Evolutionary conservation across 2,113 vertebrate species (phyloP).

Genomic region (Rhinopomastus cyanomelas): DNA sequence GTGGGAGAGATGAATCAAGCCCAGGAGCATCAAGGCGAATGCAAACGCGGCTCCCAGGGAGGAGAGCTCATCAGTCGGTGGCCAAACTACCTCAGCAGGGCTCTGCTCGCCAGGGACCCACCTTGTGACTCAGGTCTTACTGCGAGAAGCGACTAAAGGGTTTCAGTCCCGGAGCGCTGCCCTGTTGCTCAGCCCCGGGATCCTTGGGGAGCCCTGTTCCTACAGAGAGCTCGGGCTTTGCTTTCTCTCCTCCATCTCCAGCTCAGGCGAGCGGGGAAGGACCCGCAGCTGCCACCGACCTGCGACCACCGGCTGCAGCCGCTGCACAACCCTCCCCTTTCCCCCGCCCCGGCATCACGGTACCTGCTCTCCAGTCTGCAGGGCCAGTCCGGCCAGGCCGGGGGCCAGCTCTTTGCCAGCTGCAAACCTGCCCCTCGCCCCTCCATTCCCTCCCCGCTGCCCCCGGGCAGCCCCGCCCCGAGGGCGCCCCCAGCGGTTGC

Average conservation of each 20-base stretch:
- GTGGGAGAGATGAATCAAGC: not conserved
- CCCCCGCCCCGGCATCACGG: no score
- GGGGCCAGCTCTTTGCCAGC: not conserved
- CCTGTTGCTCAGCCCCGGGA: not conserved
- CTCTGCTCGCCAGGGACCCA: not conserved
- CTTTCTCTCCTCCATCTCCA: not conserved
- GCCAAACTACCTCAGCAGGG: not conserved
- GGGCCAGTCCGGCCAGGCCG: not conserved
- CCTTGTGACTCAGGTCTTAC: rapidly evolving
- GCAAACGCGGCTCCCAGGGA: not conserved
- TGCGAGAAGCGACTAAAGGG: not conserved
- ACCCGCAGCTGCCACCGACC: not conserved
- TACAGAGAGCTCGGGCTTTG: rapidly evolving
- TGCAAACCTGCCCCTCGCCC: not conserved
- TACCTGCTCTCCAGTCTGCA: no score
- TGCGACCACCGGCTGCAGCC: rapidly evolving
- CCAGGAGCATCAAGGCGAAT: not conserved
- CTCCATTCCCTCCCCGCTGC: not conserved
- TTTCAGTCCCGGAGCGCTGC: not conserved
- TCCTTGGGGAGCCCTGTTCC: not conserved
- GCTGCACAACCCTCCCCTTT: no score
- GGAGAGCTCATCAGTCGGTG: not conserved
- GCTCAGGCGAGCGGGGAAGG: not conserved
- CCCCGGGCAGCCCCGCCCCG: not conserved
- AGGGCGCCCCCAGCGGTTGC: not conserved